Conservation (phyloP, 92 coral and sea anemone genomes). For the Blastomussa wellsi region DNA sequence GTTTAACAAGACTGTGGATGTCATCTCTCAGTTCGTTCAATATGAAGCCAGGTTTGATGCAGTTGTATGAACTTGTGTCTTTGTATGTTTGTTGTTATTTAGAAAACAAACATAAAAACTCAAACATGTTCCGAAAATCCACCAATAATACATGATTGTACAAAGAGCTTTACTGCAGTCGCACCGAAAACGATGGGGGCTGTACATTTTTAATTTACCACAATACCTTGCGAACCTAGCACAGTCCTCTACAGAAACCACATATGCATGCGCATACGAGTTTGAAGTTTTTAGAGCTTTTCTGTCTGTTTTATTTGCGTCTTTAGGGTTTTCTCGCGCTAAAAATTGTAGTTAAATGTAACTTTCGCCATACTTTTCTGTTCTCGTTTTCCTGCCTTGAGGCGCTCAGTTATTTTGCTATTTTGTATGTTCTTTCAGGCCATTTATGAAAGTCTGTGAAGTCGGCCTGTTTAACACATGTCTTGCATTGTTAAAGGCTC, state of each 20-base stretch:
- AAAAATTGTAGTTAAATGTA: no score
- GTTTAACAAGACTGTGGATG: conserved; percentile 92
- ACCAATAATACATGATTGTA: no score
- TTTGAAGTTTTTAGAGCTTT: no score
- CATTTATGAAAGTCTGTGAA: conserved; percentile 87
- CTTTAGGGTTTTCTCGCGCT: no score
- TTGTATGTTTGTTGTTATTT: no score
- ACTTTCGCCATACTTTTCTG: not conserved
- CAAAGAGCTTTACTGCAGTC: no score
- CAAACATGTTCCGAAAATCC: not conserved
- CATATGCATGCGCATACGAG: no score
- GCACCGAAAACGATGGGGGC: no score
- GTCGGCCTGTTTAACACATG: conserved; percentile 94
- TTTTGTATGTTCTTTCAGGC: conserved; percentile 42
- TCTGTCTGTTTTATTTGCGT: no score
- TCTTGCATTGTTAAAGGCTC: conserved; percentile 84
- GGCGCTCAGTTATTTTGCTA: not conserved
- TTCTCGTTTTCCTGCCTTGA: not conserved
- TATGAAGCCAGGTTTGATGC: conserved; percentile 83
- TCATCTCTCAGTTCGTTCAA: conserved; percentile 88
- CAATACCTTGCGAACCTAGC: no score
- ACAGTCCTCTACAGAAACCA: no score
- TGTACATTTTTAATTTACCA: no score
- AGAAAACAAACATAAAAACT: not conserved
- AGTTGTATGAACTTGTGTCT: not conserved